phyloP scores from a whole-genome alignment of 2,888 invertebrate species.

The Sympetrum striolatum region DNA sequence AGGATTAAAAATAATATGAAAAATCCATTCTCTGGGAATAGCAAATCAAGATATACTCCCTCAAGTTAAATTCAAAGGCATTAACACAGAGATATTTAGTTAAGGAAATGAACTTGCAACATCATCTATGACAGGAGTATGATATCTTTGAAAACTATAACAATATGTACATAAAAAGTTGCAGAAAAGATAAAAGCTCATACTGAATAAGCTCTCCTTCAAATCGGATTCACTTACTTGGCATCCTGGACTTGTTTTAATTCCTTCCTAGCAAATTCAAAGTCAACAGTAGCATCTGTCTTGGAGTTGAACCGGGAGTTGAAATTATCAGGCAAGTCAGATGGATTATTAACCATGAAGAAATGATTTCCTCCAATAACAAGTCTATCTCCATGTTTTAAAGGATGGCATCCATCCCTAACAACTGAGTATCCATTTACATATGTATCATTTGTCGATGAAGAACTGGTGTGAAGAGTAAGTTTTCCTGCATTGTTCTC shows the following conservation, averaged over 20 bases:
- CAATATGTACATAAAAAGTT: too few species aligned
- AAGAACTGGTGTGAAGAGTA: constrained; percentile 59
- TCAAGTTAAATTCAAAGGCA: too few species aligned
- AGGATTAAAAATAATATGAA: too few species aligned
- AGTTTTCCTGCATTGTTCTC: constrained; percentile 61
- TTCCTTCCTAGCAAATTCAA: constrained; percentile 64
- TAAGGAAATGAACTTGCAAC: too few species aligned
- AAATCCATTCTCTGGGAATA: too few species aligned
- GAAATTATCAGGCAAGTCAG: constrained; percentile 50
- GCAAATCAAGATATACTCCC: too few species aligned
- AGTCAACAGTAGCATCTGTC: constrained; percentile 59
- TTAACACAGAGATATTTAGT: too few species aligned
- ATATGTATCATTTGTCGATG: constrained; percentile 60
- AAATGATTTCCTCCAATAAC: constrained; percentile 67
- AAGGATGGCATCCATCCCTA: constrained; percentile 53
- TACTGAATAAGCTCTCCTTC: too few species aligned
- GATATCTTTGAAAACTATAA: too few species aligned
- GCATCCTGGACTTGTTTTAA: constrained; percentile 63
- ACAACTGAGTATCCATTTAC: constrained; percentile 64
- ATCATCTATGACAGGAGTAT: too few species aligned
- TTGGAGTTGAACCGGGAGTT: constrained; percentile 49
- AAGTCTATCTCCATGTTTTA: constrained; percentile 65
- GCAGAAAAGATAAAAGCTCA: too few species aligned
- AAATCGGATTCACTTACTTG: constrained; percentile 56
- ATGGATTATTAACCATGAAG: constrained; percentile 64